These are phyloP conservation scores for Hydriomena furcata DNA, from an alignment of 2,888 invertebrate species.

Conservation along the genomic window DNA sequence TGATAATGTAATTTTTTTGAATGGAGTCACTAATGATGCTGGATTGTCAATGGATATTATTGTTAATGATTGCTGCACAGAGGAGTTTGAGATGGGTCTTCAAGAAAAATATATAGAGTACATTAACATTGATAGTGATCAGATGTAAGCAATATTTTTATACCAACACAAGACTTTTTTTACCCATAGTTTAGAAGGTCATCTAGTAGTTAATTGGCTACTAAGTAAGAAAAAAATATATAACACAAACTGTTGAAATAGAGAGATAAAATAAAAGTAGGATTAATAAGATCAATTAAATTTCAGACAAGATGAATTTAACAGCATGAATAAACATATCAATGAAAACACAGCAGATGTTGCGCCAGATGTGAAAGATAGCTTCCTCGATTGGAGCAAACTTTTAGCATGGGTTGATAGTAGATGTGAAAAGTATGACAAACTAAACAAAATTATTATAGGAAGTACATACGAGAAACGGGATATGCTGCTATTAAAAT, in stretches of 20 bases:
- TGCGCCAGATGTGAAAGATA: slow-evolving; percentile 24
- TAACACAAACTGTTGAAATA: too few species aligned
- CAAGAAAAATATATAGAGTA: slow-evolving; percentile 54
- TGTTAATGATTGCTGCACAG: slow-evolving; percentile 42
- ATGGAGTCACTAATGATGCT: slow-evolving; percentile 68
- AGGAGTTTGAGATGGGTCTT: slow-evolving; percentile 52
- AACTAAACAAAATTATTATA: slow-evolving; percentile 50
- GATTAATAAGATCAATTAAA: too few species aligned
- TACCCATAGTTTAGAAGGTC: too few species aligned
- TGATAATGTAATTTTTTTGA: slow-evolving; percentile 53
- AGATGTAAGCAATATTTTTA: slow-evolving; percentile 11
- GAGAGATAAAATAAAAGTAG: too few species aligned
- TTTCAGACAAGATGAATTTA: slow-evolving; percentile 22
- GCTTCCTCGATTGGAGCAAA: slow-evolving; percentile 46
- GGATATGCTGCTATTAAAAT: slow-evolving; percentile 57
- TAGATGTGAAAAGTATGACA: slow-evolving; percentile 38
- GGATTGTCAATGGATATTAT: slow-evolving; percentile 61
- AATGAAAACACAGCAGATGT: neutral
- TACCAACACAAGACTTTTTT: too few species aligned
- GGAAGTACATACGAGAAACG: slow-evolving; percentile 57
- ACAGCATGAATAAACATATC: neutral
- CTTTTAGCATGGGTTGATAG: slow-evolving; percentile 48
- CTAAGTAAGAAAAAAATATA: too few species aligned
- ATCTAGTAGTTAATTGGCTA: too few species aligned
- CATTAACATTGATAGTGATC: slow-evolving; percentile 28